Conservation (phyloP, 64 coral and sea anemone species). For the Actinia equina region DNA sequence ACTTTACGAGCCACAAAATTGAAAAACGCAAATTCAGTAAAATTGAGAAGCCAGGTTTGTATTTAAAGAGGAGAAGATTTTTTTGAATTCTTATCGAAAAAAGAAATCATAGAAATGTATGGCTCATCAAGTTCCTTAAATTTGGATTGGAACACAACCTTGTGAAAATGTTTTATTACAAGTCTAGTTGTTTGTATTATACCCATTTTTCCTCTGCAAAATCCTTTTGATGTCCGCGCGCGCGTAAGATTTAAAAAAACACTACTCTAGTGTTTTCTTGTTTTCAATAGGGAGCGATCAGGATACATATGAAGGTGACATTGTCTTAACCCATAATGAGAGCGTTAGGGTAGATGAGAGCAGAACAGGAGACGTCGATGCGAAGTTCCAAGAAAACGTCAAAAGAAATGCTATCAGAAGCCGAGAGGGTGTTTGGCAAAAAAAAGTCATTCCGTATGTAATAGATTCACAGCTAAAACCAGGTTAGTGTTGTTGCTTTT, state of each 20-base stretch:
- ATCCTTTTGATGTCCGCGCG: too few species aligned
- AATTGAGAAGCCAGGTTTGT: too few species aligned
- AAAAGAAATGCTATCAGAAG: slow-evolving; percentile 22
- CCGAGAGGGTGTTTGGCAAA: slow-evolving; percentile 21
- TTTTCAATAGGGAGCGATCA: not conserved
- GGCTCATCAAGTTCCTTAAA: too few species aligned
- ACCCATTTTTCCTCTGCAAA: too few species aligned
- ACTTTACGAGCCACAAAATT: too few species aligned
- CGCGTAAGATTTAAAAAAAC: too few species aligned
- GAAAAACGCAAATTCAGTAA: too few species aligned
- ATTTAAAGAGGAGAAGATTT: too few species aligned
- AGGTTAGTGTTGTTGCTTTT: not conserved
- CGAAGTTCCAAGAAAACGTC: not conserved
- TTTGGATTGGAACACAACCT: too few species aligned
- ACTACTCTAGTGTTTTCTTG: not conserved
- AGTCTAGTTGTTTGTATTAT: too few species aligned
- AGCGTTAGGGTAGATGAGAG: slow-evolving; percentile 16
- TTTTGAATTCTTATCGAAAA: too few species aligned
- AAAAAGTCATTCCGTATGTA: slow-evolving; percentile 20
- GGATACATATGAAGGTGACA: slow-evolving; percentile 40
- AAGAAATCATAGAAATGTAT: too few species aligned
- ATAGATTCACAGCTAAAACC: not conserved
- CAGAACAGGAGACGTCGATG: slow-evolving; percentile 26
- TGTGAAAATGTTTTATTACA: not conserved
- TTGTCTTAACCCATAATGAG: slow-evolving; percentile 27